Conservation (phyloP, 2,888 invertebrate genomes). For the Tetragonula carbonaria region DNA sequence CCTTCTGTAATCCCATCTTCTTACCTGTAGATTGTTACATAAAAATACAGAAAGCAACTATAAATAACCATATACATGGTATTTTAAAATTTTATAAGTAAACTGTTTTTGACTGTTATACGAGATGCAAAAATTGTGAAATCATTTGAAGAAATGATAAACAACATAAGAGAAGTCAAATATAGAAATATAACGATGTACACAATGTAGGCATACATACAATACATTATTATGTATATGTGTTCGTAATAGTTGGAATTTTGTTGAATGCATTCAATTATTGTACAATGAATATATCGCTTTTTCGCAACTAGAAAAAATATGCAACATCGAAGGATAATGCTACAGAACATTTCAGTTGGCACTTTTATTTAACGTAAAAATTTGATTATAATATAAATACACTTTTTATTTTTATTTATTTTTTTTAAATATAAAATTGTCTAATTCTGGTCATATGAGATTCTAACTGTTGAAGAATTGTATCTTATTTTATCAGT, state of each 20-base stretch:
- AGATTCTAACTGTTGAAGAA: constrained; percentile 67
- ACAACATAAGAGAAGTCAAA: constrained; percentile 39
- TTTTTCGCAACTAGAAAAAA: constrained; percentile 54
- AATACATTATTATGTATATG: constrained; percentile 48
- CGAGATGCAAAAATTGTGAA: constrained; percentile 50
- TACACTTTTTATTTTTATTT: constrained; percentile 58
- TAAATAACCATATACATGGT: constrained; percentile 18
- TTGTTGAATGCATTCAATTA: constrained; percentile 30
- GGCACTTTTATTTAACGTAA: constrained; percentile 81
- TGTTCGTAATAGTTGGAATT: constrained; percentile 36
- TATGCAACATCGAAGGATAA: constrained; percentile 59
- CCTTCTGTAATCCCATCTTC: constrained; percentile 34
- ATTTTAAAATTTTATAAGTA: constrained; percentile 16
- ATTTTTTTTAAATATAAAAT: constrained; percentile 64
- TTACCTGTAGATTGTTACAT: constrained; percentile 43
- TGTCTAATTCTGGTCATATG: constrained; percentile 62
- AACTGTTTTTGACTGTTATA: constrained; percentile 70
- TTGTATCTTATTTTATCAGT: constrained; percentile 47
- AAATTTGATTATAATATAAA: constrained; percentile 71
- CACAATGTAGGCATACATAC: constrained; percentile 53
- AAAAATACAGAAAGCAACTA: constrained; percentile 33
- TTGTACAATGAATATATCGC: constrained; percentile 49
- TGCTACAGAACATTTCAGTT: constrained; percentile 74
- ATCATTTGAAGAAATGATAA: constrained; percentile 52
- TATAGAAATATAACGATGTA: constrained; percentile 41